Percentiles rank a stretch among this genome's conserved stretches.
Evolutionary conservation across 1,140 invertebrate genomes (phyloP).

Genomic region (Rhizoglyphus robini): DNA sequence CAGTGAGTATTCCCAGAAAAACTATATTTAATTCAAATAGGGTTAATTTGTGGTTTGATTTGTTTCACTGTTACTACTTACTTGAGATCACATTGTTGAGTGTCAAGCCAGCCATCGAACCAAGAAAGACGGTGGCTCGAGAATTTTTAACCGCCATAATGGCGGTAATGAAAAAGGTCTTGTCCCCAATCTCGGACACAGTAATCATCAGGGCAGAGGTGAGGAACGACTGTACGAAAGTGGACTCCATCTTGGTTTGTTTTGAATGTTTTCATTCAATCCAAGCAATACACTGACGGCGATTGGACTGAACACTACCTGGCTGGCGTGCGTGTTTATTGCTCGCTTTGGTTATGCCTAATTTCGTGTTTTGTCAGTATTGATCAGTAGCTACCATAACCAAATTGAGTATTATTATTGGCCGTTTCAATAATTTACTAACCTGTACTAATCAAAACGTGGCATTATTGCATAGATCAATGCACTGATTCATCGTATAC

Average conservation of each 20-base stretch:
- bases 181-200: conserved; percentile 46
- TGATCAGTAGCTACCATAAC: background rate
- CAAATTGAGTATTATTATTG: background rate
- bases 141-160: conserved; percentile 47
- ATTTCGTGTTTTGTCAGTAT: background rate
- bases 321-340: background rate
- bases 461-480: too few species aligned
- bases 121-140: conserved; percentile 39
- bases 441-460: too few species aligned
- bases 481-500: too few species aligned
- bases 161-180: conserved; percentile 47
- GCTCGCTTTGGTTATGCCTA: background rate
- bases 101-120: conserved; percentile 33
- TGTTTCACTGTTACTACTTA: conserved; percentile 26
- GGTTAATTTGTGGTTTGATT: background rate
- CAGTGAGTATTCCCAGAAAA: conserved; percentile 9
- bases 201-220: conserved; percentile 43
- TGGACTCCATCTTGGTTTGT: background rate
- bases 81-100: conserved; percentile 36
- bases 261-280: background rate
- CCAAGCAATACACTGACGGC: too few species aligned
- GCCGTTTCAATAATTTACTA: too few species aligned
- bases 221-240: conserved; percentile 42
- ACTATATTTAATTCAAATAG: conserved; percentile 8
- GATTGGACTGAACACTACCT: background rate